A percentile compares a stretch with the other conserved stretches of the same genome.
Conservation (phyloP, 2,888 invertebrate genomes). For the Tromatobia lineatoria region DNA sequence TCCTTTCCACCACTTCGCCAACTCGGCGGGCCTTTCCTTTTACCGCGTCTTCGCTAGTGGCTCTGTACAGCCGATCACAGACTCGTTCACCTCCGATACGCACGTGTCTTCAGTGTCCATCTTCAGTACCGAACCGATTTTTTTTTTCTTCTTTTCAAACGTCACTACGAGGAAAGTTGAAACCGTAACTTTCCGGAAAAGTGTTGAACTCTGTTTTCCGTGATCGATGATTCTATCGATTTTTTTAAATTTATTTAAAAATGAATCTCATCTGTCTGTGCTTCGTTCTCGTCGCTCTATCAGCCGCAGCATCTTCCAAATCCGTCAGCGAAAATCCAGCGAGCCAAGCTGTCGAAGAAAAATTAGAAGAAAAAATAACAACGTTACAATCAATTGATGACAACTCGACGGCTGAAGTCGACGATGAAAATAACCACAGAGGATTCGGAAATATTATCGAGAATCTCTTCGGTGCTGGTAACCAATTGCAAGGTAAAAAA, state of each 20-base stretch:
- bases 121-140: slow-evolving; percentile 19
- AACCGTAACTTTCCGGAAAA: background rate
- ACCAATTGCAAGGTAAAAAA: slow-evolving; percentile 27
- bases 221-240: background rate
- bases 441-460: background rate
- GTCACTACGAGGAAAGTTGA: background rate
- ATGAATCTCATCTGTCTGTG: slow-evolving; percentile 49
- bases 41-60: slow-evolving; percentile 25
- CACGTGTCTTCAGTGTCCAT: slow-evolving; percentile 55
- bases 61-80: slow-evolving; percentile 54
- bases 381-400: background rate
- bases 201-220: background rate
- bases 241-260: background rate
- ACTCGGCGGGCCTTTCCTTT: slow-evolving; percentile 54
- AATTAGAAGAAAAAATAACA: slow-evolving; percentile 13
- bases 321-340: slow-evolving; percentile 1
- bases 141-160: background rate
- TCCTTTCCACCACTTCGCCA: slow-evolving; percentile 50
- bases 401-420: background rate
- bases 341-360: background rate
- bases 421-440: background rate
- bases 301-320: slow-evolving; percentile 21
- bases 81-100: slow-evolving; percentile 64
- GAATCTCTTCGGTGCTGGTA: background rate
- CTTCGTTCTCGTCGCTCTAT: slow-evolving; percentile 20